These are phyloP conservation scores for Teinopalpus imperialis DNA, from an alignment of 2,888 invertebrate species.

Conservation along the genomic window DNA sequence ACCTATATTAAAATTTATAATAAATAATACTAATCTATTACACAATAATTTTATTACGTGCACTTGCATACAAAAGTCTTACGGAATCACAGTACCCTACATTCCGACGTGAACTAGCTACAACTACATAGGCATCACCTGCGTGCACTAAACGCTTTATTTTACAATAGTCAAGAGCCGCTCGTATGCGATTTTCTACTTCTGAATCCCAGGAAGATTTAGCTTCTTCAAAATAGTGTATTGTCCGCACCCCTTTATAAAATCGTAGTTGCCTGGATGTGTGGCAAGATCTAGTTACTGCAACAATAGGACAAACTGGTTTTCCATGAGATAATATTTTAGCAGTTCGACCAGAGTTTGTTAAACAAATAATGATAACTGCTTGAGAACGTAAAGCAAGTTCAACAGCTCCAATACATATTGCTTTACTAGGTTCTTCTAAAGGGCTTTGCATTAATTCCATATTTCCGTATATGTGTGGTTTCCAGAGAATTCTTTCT, in stretches of 20 bases:
- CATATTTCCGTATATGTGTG: conserved; percentile 88
- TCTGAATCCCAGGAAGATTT: conserved; percentile 57
- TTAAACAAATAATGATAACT: conserved; percentile 87
- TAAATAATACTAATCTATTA: too few relatives aligned
- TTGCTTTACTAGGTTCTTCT: conserved; percentile 77
- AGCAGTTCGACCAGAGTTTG: conserved; percentile 87
- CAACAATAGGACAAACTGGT: conserved; percentile 88
- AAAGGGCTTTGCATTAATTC: conserved; percentile 81
- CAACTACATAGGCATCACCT: conserved; percentile 67
- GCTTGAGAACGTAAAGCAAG: conserved; percentile 62
- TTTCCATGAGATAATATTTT: conserved; percentile 85
- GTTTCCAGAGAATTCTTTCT: conserved; percentile 92
- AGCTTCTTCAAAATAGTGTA: conserved; percentile 73
- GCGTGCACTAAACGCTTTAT: conserved; percentile 62
- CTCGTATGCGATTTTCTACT: conserved; percentile 59
- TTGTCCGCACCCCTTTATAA: conserved; percentile 75
- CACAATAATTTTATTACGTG: conserved; percentile 44
- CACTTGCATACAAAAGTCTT: conserved; percentile 64
- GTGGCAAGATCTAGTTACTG: conserved; percentile 86
- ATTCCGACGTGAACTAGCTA: conserved; percentile 65
- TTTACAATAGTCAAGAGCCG: conserved; percentile 71
- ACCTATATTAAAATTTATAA: too few relatives aligned
- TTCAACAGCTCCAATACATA: conserved; percentile 67
- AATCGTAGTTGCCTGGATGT: conserved; percentile 84
- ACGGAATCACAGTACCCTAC: conserved; percentile 69